Conservation (phyloP, 1,140 invertebrate genomes). For the Monomorium pharaonis region DNA sequence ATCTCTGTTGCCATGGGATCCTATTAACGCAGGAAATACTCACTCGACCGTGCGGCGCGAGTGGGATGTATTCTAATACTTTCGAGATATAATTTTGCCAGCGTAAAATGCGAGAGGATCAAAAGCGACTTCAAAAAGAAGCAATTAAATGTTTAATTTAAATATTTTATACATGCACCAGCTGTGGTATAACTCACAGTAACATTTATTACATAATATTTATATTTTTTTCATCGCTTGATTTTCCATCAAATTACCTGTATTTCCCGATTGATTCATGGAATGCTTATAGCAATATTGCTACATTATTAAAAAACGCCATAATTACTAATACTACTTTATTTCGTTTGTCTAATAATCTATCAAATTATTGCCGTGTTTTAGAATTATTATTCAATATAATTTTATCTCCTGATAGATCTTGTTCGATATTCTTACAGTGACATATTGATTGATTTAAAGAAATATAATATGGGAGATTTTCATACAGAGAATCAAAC, state of each 20-base stretch:
- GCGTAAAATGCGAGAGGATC: constrained; percentile 43
- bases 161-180: constrained; percentile 29
- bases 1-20: constrained; percentile 60
- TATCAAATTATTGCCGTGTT: neutral
- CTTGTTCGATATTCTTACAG: neutral
- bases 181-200: neutral
- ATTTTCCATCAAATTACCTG: neutral
- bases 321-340: neutral
- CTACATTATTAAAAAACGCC: neutral
- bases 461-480: no score
- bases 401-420: neutral
- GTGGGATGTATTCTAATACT: constrained; percentile 58
- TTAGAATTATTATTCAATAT: neutral
- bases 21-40: constrained; percentile 60
- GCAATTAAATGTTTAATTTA: constrained; percentile 42
- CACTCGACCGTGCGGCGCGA: constrained; percentile 49
- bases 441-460: neutral
- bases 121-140: constrained; percentile 50
- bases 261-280: neutral
- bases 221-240: neutral
- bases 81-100: constrained; percentile 51
- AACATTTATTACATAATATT: constrained; percentile 13
- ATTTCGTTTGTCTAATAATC: neutral
- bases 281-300: neutral
- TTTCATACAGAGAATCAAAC: neutral